Conservation (phyloP, 2,888 invertebrate genomes). For the Neocrepidodera transversa region DNA sequence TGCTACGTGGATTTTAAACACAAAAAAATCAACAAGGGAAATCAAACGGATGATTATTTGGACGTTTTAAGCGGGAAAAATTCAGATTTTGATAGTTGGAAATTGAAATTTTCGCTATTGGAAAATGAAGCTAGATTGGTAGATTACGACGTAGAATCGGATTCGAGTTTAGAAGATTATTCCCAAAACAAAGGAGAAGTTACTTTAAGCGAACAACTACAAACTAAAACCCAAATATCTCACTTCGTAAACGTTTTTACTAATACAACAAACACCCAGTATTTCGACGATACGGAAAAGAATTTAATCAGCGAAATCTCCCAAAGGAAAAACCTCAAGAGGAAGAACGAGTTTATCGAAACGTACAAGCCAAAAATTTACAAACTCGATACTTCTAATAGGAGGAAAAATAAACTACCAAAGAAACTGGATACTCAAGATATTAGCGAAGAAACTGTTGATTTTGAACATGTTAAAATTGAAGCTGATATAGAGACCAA, state of each 20-base stretch:
- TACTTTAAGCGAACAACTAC: constrained; percentile 36
- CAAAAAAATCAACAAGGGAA: constrained; percentile 50
- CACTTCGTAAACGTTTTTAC: constrained; percentile 37
- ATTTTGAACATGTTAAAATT: not conserved
- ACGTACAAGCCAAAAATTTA: constrained; percentile 50
- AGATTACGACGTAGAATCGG: constrained; percentile 52
- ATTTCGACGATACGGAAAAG: constrained; percentile 52
- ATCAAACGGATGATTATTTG: constrained; percentile 55
- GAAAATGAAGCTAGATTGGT: constrained; percentile 45
- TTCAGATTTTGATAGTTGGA: constrained; percentile 31
- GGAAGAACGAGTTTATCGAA: constrained; percentile 48
- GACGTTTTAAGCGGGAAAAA: constrained; percentile 42
- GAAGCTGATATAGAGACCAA: constrained; percentile 2
- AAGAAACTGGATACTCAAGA: constrained; percentile 51
- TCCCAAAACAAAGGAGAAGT: constrained; percentile 33
- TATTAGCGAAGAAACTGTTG: constrained; percentile 14
- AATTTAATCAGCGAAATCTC: constrained; percentile 55
- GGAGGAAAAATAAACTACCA: constrained; percentile 58
- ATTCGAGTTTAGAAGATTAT: constrained; percentile 47
- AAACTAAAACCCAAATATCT: constrained; percentile 36
- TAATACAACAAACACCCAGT: constrained; percentile 36
- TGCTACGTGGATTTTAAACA: constrained; percentile 58
- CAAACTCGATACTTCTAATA: constrained; percentile 50
- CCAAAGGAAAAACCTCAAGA: constrained; percentile 53
- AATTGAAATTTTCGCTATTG: constrained; percentile 36